Conservation (phyloP, 2,113 vertebrate genomes). For the Condylura cristata region DNA sequence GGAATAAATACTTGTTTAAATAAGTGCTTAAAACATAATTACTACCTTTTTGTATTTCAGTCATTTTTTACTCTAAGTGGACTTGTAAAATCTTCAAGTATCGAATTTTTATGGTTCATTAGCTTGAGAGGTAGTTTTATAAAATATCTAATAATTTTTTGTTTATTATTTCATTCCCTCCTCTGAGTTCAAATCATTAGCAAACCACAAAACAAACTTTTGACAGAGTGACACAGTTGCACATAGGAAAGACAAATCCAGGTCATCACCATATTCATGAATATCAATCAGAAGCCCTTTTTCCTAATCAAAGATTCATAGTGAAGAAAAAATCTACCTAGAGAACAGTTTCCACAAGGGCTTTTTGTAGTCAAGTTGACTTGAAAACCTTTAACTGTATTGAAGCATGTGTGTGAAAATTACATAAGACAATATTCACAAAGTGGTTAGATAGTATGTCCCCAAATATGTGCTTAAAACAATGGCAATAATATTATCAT, state of each 20-base stretch:
- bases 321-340: not conserved
- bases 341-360: not conserved
- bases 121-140: not conserved
- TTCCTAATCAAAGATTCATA: not conserved
- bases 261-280: not conserved
- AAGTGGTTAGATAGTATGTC: not conserved
- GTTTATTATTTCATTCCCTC: constrained; percentile 30
- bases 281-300: not conserved
- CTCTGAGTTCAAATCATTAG: constrained; percentile 31
- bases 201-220: constrained; percentile 3
- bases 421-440: not conserved
- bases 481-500: not conserved
- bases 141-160: constrained; percentile 34
- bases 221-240: not conserved
- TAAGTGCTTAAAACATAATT: constrained; percentile 2
- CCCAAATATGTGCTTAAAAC: not conserved
- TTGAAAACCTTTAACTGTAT: not conserved
- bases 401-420: not conserved
- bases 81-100: constrained; percentile 45
- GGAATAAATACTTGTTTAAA: not conserved
- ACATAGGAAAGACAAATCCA: not conserved
- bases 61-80: not conserved
- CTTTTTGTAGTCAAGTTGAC: not conserved
- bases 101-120: constrained; percentile 13
- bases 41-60: not conserved